Evolutionary conservation across 2,888 invertebrate genomes (phyloP).

Genomic region (Bugula neritina): DNA sequence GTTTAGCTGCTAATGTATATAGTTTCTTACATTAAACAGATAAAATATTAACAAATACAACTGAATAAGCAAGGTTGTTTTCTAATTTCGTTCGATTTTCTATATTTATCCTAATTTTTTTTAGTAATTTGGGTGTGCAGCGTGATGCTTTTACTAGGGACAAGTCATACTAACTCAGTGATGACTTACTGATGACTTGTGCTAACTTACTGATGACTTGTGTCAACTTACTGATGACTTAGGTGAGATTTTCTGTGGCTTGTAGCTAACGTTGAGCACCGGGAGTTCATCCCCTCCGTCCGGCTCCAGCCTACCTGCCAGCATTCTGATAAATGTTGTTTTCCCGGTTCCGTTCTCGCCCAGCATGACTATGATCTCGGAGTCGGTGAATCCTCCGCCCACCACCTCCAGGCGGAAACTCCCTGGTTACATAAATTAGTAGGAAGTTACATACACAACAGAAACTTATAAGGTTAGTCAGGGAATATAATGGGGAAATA

Average conservation of each 20-base stretch:
- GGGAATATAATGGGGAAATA: neutral
- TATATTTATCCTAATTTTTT: no score
- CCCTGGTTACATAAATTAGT: slow-evolving; percentile 32
- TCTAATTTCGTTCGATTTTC: no score
- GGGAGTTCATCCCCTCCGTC: slow-evolving; percentile 80
- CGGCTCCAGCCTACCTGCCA: slow-evolving; percentile 89
- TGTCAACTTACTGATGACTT: slow-evolving; percentile 60
- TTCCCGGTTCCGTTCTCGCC: slow-evolving; percentile 98
- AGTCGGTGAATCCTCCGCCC: slow-evolving; percentile 93
- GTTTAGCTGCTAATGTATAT: no score
- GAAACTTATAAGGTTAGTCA: neutral
- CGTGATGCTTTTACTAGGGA: no score
- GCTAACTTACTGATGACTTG: neutral
- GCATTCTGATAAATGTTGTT: slow-evolving; percentile 96
- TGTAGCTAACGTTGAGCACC: slow-evolving; percentile 93
- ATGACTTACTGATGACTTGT: no score
- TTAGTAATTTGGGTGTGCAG: no score
- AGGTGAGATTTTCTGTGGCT: slow-evolving; percentile 98
- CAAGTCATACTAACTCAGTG: no score
- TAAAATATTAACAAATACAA: no score
- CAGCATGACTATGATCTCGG: slow-evolving; percentile 93
- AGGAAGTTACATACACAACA: slow-evolving; percentile 8
- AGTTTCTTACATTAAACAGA: no score
- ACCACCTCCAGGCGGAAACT: slow-evolving; percentile 72
- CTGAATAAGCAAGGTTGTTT: no score